phyloP scores from a whole-genome alignment of 2,113 vertebrate genomes.

The Burhinus bistriatus region DNA sequence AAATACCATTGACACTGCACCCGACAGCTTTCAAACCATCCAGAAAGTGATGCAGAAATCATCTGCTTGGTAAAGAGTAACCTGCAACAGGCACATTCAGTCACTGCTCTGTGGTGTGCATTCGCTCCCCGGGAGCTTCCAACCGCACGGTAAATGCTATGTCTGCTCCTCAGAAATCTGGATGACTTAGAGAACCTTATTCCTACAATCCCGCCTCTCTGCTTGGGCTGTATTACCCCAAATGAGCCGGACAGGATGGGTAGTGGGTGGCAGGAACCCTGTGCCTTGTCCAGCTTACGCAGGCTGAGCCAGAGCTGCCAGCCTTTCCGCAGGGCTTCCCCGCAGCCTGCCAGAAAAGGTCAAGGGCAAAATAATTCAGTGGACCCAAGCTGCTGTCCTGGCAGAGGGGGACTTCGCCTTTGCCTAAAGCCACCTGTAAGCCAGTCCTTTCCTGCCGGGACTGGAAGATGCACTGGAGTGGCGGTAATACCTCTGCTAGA shows the following conservation, averaged over 20 bases:
- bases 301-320: background rate
- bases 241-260: background rate
- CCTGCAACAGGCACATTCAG: background rate
- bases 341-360: background rate
- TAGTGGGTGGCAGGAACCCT: background rate
- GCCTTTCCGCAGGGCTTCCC: background rate
- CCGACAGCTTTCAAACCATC: background rate
- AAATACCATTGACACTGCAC: background rate
- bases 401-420: background rate
- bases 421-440: background rate
- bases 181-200: background rate
- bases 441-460: background rate
- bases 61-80: background rate
- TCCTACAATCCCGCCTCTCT: background rate
- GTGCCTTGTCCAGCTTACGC: background rate
- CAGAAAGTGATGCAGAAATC: background rate
- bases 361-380: background rate
- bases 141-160: accelerated
- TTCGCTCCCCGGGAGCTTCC: background rate
- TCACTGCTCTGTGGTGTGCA: background rate
- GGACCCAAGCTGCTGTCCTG: background rate
- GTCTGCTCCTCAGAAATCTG: background rate
- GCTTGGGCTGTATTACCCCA: background rate
- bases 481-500: background rate
- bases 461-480: background rate